Evolutionary conservation across 2,797 vertebrate species (phyloP).

Genomic region (Dallia pectoralis): DNA sequence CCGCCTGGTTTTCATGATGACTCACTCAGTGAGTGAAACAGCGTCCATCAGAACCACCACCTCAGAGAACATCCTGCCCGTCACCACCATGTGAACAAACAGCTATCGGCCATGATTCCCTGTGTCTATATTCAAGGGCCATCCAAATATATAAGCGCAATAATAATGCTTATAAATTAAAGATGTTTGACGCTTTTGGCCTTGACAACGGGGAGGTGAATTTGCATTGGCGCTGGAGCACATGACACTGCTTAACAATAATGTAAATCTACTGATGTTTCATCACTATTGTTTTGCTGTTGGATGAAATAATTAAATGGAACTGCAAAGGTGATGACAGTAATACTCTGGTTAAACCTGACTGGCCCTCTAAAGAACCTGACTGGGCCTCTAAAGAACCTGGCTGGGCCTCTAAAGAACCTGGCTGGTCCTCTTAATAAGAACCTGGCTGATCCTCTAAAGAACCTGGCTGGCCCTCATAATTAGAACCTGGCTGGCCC

Average conservation of each 20-base stretch:
- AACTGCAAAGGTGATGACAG: conserved; percentile 30
- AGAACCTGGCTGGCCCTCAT: too few species aligned
- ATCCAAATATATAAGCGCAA: conserved; percentile 37
- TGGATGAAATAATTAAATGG: conserved; percentile 46
- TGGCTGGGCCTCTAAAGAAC: too few species aligned
- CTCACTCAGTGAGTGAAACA: too few species aligned
- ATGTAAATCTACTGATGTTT: conserved; percentile 59
- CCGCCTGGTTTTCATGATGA: too few species aligned
- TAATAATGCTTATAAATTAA: conserved; percentile 41
- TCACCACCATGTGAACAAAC: conserved; percentile 23
- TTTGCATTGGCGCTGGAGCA: conserved; percentile 45
- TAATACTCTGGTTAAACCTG: conserved; percentile 36
- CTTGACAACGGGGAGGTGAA: conserved; percentile 35
- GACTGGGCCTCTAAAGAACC: background rate
- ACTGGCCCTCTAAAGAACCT: background rate
- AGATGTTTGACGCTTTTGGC: conserved; percentile 37
- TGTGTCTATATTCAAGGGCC: conserved; percentile 16
- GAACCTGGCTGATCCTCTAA: too few species aligned
- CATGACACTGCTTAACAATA: conserved; percentile 66
- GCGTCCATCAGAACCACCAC: background rate
- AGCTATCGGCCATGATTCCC: conserved; percentile 35
- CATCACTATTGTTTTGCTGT: conserved; percentile 54
- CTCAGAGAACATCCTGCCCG: background rate
- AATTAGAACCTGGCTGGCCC: too few species aligned
- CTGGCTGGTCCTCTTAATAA: too few species aligned